Evolutionary conservation across 2,888 invertebrate genomes (phyloP).

Genomic region (Latheticus oryzae): DNA sequence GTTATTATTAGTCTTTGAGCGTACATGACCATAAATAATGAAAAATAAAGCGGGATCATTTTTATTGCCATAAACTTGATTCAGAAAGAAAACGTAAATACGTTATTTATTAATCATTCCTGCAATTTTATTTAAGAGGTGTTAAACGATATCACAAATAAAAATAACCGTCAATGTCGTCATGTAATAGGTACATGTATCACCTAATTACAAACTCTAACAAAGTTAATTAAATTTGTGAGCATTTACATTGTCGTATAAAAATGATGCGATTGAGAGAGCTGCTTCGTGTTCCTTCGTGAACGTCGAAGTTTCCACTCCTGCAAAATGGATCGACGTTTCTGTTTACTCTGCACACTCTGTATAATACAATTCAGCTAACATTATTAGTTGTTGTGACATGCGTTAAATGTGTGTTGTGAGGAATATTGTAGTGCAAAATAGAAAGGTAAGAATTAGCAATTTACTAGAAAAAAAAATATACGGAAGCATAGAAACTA

Average conservation of each 20-base stretch:
- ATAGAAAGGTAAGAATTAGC: conserved; percentile 26
- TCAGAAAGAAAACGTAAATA: no score
- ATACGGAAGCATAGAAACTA: no score
- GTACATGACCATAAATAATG: no score
- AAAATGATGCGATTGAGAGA: conserved; percentile 20
- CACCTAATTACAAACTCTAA: conserved; percentile 27
- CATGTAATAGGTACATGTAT: no score
- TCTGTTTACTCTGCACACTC: no score
- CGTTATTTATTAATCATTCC: no score
- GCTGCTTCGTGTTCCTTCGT: conserved; percentile 31
- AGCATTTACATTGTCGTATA: conserved; percentile 20
- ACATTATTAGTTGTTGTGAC: conserved; percentile 33
- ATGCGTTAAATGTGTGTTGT: conserved; percentile 28
- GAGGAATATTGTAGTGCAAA: conserved; percentile 32
- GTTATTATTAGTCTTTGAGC: conserved; percentile 1
- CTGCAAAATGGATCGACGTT: conserved; percentile 35
- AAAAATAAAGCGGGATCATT: no score
- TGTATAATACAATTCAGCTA: conserved; percentile 39
- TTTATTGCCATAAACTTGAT: no score
- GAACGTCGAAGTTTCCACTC: conserved; percentile 32
- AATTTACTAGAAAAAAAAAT: no score
- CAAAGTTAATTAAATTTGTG: conserved; percentile 26
- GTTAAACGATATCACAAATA: no score
- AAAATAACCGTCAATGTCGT: conserved; percentile 1
- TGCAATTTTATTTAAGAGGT: no score